Conservation (phyloP, 2,888 invertebrate genomes). For the Caenorhabditis panamensis region DNA sequence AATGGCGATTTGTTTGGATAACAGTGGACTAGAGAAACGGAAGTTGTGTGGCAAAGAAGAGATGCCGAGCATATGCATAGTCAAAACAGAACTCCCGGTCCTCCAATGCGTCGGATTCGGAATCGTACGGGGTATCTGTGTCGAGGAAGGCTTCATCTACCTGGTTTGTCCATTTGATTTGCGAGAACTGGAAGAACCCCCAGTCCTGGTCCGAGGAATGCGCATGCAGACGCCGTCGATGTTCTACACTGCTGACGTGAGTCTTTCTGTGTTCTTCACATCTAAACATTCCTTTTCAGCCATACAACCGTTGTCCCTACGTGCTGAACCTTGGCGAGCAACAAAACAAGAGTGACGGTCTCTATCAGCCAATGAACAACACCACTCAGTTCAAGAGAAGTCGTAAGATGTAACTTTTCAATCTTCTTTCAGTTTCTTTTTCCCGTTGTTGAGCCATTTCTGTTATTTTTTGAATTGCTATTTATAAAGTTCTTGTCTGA, state of each 20-base stretch:
- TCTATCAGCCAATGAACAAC: conserved; percentile 39
- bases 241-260: conserved; percentile 47
- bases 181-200: conserved; percentile 33
- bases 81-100: conserved; percentile 15
- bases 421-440: neutral
- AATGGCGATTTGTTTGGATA: conserved; percentile 45
- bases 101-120: conserved; percentile 58
- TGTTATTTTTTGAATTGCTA: neutral
- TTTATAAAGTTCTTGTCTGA: too few relatives aligned
- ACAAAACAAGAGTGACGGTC: conserved; percentile 6
- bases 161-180: conserved; percentile 52
- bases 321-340: conserved; percentile 21
- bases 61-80: conserved; percentile 28
- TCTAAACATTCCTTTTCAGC: conserved; percentile 21
- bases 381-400: conserved; percentile 52
- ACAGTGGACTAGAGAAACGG: conserved; percentile 11
- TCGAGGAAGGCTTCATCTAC: conserved; percentile 30
- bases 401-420: conserved; percentile 2
- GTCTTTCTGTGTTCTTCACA: neutral
- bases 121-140: conserved; percentile 32
- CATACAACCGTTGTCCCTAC: conserved; percentile 50
- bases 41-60: conserved; percentile 28
- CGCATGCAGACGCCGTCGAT: conserved; percentile 43
- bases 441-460: conserved; percentile 22
- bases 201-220: conserved; percentile 53